Evolutionary conservation across 2,113 vertebrate species (phyloP).

Genomic region (Oxyruncus cristatus): DNA sequence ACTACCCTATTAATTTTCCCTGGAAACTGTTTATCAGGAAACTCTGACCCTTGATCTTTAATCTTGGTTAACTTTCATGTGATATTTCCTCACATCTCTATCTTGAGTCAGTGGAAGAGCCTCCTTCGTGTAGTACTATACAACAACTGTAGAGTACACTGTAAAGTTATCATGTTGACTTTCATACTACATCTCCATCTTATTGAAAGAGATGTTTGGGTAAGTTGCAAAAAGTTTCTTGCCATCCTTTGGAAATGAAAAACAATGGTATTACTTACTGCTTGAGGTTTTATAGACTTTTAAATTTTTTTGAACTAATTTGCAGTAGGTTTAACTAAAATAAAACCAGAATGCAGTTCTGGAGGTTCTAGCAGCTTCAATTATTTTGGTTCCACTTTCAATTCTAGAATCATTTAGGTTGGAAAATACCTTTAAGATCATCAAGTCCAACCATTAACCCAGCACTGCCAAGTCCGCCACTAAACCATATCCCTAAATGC

Average conservation of each 20-base stretch:
- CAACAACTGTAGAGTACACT: neutral
- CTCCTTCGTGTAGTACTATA: neutral
- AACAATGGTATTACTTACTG: rapidly evolving
- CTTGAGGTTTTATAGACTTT: neutral
- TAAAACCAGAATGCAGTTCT: neutral
- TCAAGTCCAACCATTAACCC: neutral
- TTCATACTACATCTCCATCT: neutral
- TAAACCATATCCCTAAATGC: neutral
- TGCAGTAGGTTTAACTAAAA: neutral
- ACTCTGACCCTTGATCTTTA: neutral
- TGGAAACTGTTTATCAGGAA: neutral
- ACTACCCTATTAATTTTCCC: neutral
- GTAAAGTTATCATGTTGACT: neutral
- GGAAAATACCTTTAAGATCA: neutral
- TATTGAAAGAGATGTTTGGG: neutral
- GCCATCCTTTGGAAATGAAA: neutral
- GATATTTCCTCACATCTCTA: neutral
- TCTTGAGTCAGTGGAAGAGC: neutral
- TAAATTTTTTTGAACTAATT: neutral
- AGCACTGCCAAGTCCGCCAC: neutral
- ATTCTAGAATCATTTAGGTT: neutral
- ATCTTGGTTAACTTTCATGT: neutral
- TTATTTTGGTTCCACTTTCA: neutral
- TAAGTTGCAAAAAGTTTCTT: neutral
- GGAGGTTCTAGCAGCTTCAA: neutral